A percentile compares a stretch with the other conserved stretches of the same genome.
Evolutionary conservation across 2,888 invertebrate species (phyloP).

Genomic region (Caenorhabditis panamensis): DNA sequence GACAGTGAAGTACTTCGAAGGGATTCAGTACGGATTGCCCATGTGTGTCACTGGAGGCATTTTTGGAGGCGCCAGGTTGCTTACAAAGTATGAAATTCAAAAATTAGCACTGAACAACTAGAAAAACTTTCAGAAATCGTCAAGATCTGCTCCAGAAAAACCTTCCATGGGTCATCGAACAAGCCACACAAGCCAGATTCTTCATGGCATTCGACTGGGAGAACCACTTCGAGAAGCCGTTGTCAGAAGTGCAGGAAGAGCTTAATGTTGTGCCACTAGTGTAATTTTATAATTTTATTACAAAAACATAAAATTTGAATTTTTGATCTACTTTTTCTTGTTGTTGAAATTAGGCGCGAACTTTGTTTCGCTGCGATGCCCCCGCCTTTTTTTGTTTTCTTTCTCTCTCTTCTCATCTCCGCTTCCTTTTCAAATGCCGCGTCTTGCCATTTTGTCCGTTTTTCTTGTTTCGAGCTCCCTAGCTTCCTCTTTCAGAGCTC

Average conservation of each 20-base stretch:
- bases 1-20: constrained; percentile 97
- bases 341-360: background rate
- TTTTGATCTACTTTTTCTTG: background rate
- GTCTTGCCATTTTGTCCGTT: no score
- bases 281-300: background rate
- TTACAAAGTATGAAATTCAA: constrained; percentile 85
- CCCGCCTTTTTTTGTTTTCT: no score
- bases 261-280: constrained; percentile 52
- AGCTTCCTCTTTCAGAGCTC: no score
- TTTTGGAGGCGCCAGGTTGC: constrained; percentile 91
- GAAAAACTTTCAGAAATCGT: constrained; percentile 71
- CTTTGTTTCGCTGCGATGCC: no score
- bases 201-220: constrained; percentile 78
- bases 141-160: constrained; percentile 67
- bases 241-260: constrained; percentile 70
- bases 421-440: no score
- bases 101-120: background rate
- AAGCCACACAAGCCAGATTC: constrained; percentile 72
- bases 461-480: no score
- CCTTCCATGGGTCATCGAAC: constrained; percentile 77
- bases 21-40: constrained; percentile 93
- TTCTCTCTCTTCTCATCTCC: no score
- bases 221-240: constrained; percentile 71
- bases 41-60: constrained; percentile 96
- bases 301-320: background rate